A percentile compares a stretch with the other conserved stretches of the same genome.
phyloP scores from a whole-genome alignment of 92 coral and sea anemone species.

The Phenganax marumi region DNA sequence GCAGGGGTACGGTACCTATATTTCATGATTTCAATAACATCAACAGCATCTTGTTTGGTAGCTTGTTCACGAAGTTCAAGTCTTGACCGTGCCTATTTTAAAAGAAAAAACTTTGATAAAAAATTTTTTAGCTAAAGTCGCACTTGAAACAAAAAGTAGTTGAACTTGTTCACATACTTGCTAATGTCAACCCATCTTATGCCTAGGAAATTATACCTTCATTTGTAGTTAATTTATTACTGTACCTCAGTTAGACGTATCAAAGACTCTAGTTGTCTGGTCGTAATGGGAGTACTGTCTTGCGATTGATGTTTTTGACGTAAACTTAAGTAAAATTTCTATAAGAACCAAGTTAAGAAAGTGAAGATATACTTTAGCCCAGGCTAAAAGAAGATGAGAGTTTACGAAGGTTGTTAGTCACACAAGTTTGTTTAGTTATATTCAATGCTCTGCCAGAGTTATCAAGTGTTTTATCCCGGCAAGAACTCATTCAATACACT shows the following conservation, averaged over 20 bases:
- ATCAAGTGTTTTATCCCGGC: too few species aligned
- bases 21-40: conserved; percentile 93
- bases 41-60: conserved; percentile 79
- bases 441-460: too few species aligned
- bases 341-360: neutral
- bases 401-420: too few species aligned
- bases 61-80: conserved; percentile 93
- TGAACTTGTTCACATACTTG: too few species aligned
- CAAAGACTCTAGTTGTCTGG: conserved; percentile 95
- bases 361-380: too few species aligned
- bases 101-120: neutral
- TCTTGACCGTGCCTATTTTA: conserved; percentile 82
- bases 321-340: conserved; percentile 84
- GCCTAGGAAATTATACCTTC: neutral
- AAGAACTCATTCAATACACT: too few species aligned
- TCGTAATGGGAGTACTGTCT: conserved; percentile 91
- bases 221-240: neutral
- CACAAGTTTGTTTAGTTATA: too few species aligned
- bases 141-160: neutral
- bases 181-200: neutral
- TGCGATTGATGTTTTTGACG: conserved; percentile 81
- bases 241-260: conserved; percentile 91
- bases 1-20: conserved; percentile 43
- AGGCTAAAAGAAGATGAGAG: too few species aligned
- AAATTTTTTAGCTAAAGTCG: neutral